phyloP scores from a whole-genome alignment of 2,888 invertebrate genomes.

The Diarsia rubi region DNA sequence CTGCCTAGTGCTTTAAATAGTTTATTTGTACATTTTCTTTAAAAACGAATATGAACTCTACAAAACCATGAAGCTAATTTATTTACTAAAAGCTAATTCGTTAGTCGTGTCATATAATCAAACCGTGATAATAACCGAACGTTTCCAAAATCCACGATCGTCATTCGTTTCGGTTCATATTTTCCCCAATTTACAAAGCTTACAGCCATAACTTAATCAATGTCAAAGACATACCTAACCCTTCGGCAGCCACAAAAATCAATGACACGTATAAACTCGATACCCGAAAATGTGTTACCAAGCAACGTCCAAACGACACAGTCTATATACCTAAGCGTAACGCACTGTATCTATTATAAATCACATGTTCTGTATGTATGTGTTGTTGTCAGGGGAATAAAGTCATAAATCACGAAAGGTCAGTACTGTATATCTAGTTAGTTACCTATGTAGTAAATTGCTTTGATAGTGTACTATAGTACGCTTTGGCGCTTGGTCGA shows the following conservation, averaged over 20 bases:
- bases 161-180: neutral
- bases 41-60: too few relatives aligned
- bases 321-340: conserved; percentile 70
- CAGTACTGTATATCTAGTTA: conserved; percentile 60
- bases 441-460: conserved; percentile 49
- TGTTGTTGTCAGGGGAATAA: conserved; percentile 70
- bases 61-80: neutral
- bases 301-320: conserved; percentile 72
- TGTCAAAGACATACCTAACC: conserved; percentile 1
- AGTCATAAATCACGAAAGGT: conserved; percentile 74
- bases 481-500: conserved; percentile 50
- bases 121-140: neutral
- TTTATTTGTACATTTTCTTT: too few relatives aligned
- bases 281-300: conserved; percentile 72
- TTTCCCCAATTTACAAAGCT: neutral
- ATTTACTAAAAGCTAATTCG: neutral
- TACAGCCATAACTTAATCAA: conserved; percentile 27
- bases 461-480: conserved; percentile 45
- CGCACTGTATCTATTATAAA: conserved; percentile 75
- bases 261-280: conserved; percentile 57
- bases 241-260: conserved; percentile 56
- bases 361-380: conserved; percentile 74
- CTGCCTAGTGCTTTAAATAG: neutral
- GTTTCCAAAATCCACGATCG: neutral
- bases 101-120: neutral